Conservation (phyloP, 2,888 invertebrate species). For the Epicampocera succincta region DNA sequence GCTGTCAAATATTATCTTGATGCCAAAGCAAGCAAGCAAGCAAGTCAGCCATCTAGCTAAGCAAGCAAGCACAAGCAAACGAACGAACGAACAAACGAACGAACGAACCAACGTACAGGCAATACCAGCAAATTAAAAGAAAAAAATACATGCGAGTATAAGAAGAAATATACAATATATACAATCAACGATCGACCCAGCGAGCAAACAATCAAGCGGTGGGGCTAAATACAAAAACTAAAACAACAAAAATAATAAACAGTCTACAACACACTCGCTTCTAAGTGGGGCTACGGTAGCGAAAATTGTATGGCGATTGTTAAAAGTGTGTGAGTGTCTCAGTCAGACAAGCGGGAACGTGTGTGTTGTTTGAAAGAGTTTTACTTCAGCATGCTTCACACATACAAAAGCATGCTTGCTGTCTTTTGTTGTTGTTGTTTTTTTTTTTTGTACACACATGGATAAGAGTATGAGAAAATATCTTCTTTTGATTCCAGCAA, state of each 20-base stretch:
- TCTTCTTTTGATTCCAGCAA: constrained; percentile 3
- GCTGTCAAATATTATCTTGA: constrained; percentile 81
- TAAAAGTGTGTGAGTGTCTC: constrained; percentile 31
- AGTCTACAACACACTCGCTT: constrained; percentile 2
- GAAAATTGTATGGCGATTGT: constrained; percentile 37
- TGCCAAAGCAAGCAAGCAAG: constrained; percentile 75
- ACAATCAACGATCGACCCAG: constrained; percentile 27
- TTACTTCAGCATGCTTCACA: constrained; percentile 48
- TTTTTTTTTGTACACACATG: constrained; percentile 27
- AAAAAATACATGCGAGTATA: constrained; percentile 9
- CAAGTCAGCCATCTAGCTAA: constrained; percentile 48
- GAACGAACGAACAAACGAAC: constrained; percentile 29
- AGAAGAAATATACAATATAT: constrained; percentile 16
- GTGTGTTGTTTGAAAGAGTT: constrained; percentile 43
- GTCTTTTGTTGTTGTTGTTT: neutral
- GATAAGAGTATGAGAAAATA: constrained; percentile 39
- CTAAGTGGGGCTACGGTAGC: constrained; percentile 68
- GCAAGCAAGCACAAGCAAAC: constrained; percentile 17
- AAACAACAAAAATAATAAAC: constrained; percentile 18
- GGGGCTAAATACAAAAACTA: constrained; percentile 48
- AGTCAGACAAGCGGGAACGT: constrained; percentile 25
- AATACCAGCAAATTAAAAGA: constrained; percentile 41
- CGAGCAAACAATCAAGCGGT: constrained; percentile 49
- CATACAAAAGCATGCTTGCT: constrained; percentile 15
- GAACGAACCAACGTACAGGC: constrained; percentile 12